Evolutionary conservation across 2,888 invertebrate genomes (phyloP).

Genomic region (Imbricaverruca yamaguchii): DNA sequence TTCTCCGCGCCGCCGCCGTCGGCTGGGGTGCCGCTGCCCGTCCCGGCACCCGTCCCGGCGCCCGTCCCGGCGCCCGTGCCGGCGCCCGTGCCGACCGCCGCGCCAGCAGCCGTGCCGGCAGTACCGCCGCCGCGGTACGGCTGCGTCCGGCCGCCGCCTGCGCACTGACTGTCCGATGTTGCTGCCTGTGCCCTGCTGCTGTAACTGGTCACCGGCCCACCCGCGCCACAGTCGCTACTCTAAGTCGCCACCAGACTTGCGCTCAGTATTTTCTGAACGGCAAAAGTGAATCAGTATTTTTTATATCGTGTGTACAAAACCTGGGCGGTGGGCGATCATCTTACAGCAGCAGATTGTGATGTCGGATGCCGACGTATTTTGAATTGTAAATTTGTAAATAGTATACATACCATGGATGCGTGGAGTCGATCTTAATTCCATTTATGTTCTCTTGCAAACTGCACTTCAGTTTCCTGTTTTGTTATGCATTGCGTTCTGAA

Average conservation of each 20-base stretch:
- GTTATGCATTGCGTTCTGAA: slow-evolving; percentile 2
- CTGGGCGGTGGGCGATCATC: not conserved
- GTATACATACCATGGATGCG: slow-evolving; percentile 1
- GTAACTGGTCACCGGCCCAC: not conserved
- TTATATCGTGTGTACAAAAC: slow-evolving; percentile 16
- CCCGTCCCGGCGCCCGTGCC: not conserved
- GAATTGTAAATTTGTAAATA: not conserved
- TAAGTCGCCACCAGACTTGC: not conserved
- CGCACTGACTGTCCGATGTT: not conserved
- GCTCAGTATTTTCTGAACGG: not conserved
- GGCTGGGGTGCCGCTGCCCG: not conserved
- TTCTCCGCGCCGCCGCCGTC: not conserved
- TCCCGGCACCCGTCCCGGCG: not conserved
- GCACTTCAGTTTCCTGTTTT: slow-evolving; percentile 4
- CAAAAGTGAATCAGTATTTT: slow-evolving; percentile 4
- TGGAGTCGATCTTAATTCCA: not conserved
- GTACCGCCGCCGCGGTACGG: no score
- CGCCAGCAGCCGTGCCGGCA: not conserved
- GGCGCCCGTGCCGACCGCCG: not conserved
- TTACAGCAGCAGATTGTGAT: not conserved
- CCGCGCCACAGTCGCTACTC: not conserved
- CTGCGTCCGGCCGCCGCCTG: not conserved
- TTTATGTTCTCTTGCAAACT: not conserved
- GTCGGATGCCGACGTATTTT: not conserved
- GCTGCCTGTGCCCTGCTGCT: not conserved